phyloP scores from a whole-genome alignment of 2,797 vertebrate genomes.

The Spheniscus humboldti region DNA sequence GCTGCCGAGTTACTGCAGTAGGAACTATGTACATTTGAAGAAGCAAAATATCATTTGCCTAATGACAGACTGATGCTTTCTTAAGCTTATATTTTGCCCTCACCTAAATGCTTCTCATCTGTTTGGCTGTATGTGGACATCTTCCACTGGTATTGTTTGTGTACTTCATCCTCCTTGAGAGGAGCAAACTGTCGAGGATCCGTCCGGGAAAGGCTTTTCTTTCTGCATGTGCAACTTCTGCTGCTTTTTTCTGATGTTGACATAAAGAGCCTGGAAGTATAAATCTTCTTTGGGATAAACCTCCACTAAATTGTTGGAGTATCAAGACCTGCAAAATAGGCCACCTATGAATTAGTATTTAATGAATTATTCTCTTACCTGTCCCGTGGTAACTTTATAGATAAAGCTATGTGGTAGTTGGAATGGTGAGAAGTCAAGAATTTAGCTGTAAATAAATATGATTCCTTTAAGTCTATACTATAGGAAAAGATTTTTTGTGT shows the following conservation, averaged over 20 bases:
- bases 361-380: background rate
- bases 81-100: background rate
- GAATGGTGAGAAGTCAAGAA: background rate
- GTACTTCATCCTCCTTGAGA: background rate
- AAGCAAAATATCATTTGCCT: background rate
- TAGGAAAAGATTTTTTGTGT: background rate
- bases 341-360: background rate
- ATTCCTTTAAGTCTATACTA: background rate
- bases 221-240: background rate
- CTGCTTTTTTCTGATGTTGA: background rate
- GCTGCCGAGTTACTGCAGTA: background rate
- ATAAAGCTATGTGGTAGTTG: background rate
- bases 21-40: background rate
- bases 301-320: background rate
- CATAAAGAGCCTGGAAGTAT: background rate
- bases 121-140: background rate
- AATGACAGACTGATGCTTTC: rapidly evolving
- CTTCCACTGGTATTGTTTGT: background rate
- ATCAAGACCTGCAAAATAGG: background rate
- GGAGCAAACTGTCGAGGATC: background rate
- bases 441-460: background rate
- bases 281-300: background rate
- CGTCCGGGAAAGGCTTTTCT: background rate
- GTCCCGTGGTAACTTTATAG: background rate
- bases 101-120: background rate